Evolutionary conservation across 2,113 vertebrate genomes (phyloP).

Genomic region (Oncorhynchus kisutch): DNA sequence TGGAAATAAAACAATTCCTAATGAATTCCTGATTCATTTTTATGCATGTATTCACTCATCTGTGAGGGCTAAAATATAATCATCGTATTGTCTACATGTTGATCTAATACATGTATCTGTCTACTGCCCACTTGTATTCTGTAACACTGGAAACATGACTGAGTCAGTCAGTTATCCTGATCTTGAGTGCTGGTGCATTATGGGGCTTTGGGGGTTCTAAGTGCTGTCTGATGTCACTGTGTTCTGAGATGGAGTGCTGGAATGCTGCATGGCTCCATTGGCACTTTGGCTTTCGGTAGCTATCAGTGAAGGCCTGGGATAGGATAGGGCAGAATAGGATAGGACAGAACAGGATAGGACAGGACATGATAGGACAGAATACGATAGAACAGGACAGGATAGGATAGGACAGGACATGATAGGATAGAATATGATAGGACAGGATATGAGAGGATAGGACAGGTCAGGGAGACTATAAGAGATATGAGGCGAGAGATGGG

Average conservation of each 20-base stretch:
- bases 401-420: too few species aligned
- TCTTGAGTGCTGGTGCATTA: not conserved
- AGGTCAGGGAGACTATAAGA: not conserved
- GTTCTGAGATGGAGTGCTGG: constrained; percentile 1
- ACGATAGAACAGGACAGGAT: too few species aligned
- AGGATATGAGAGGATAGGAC: too few species aligned
- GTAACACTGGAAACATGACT: not conserved
- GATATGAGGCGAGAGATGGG: not conserved
- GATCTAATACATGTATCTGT: not conserved
- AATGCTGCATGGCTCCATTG: constrained; percentile 14
- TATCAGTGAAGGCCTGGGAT: not conserved
- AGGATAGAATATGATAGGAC: too few species aligned
- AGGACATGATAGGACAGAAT: not conserved
- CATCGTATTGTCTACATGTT: not conserved
- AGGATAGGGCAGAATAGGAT: too few species aligned
- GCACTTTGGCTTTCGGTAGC: not conserved
- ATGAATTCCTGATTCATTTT: not conserved
- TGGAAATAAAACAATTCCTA: not conserved
- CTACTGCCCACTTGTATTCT: not conserved
- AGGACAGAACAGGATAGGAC: too few species aligned
- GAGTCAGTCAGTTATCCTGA: constrained; percentile 8
- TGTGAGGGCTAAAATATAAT: too few species aligned
- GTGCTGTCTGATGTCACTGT: constrained; percentile 9
- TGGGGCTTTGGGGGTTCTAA: not conserved
- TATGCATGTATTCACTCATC: not conserved